These are phyloP conservation scores for Penaeus monodon DNA, from an alignment of 2,888 invertebrate genomes.

Conservation along the genomic window DNA sequence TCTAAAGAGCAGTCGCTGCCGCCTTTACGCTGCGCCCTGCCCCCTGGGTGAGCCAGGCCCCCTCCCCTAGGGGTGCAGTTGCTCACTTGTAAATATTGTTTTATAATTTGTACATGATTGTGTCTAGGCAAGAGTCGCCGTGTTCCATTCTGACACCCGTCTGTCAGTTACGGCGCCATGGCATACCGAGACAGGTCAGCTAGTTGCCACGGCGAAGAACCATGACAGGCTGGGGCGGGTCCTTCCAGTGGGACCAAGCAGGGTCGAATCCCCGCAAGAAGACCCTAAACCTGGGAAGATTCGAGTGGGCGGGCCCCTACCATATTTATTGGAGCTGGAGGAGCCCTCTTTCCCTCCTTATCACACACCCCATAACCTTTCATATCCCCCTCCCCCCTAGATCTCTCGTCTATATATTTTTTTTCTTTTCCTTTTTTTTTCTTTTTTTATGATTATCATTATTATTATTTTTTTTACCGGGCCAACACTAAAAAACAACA, in stretches of 20 bases:
- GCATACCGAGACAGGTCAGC: slow-evolving; percentile 30
- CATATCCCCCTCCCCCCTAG: neutral
- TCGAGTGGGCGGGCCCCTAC: slow-evolving; percentile 21
- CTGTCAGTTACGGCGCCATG: slow-evolving; percentile 18
- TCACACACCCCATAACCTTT: neutral
- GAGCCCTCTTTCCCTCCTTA: slow-evolving; percentile 12
- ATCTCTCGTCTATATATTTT: neutral
- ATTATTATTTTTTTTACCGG: no score
- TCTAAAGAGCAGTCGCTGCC: slow-evolving; percentile 73
- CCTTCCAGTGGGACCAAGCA: neutral
- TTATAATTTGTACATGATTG: slow-evolving; percentile 59
- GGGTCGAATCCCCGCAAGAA: neutral
- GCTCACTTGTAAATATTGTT: slow-evolving; percentile 50
- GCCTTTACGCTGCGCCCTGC: slow-evolving; percentile 8
- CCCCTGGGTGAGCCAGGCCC: slow-evolving; percentile 14
- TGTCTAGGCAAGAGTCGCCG: slow-evolving; percentile 48
- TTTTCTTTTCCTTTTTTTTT: neutral
- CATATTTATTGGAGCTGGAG: slow-evolving; percentile 56
- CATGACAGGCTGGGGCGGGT: slow-evolving; percentile 16
- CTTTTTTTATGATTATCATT: no score
- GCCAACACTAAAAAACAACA: neutral
- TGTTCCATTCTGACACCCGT: slow-evolving; percentile 23
- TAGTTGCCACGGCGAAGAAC: slow-evolving; percentile 7
- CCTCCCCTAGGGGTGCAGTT: slow-evolving; percentile 26
- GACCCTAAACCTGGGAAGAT: neutral